Percentiles rank a stretch among this genome's conserved stretches.
These are phyloP conservation scores for Cariama cristata DNA, from an alignment of 2,113 vertebrate genomes.

Conservation along the genomic window DNA sequence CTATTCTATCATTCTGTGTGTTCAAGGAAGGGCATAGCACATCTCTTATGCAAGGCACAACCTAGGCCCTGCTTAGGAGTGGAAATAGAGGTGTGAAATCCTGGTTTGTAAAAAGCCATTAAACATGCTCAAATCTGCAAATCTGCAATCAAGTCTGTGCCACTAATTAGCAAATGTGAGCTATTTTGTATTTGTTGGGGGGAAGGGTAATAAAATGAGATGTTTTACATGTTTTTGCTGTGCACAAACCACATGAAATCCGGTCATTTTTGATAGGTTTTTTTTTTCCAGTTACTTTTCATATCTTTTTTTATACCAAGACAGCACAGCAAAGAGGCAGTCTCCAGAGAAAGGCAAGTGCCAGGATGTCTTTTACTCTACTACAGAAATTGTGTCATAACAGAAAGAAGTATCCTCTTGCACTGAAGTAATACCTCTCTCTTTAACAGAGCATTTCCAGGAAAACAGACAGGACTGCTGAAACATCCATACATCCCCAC, in stretches of 20 bases:
- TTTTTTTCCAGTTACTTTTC: no score
- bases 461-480: not conserved
- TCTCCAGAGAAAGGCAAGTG: not conserved
- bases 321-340: not conserved
- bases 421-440: not conserved
- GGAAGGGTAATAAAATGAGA: not conserved
- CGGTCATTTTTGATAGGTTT: not conserved
- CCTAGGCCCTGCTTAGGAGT: not conserved
- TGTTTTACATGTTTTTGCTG: not conserved
- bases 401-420: not conserved
- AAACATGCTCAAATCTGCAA: not conserved
- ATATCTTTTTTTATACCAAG: not conserved
- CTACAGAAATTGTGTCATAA: not conserved
- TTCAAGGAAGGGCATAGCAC: not conserved
- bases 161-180: not conserved
- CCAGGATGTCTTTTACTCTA: not conserved
- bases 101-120: not conserved
- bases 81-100: not conserved
- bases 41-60: not conserved
- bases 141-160: fast-evolving
- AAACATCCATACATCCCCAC: not conserved
- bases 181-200: not conserved
- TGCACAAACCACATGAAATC: not conserved
- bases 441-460: not conserved
- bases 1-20: not conserved